These are phyloP conservation scores for Branchipolynoe longqiensis DNA, from an alignment of 2,888 invertebrate genomes.

Conservation along the genomic window DNA sequence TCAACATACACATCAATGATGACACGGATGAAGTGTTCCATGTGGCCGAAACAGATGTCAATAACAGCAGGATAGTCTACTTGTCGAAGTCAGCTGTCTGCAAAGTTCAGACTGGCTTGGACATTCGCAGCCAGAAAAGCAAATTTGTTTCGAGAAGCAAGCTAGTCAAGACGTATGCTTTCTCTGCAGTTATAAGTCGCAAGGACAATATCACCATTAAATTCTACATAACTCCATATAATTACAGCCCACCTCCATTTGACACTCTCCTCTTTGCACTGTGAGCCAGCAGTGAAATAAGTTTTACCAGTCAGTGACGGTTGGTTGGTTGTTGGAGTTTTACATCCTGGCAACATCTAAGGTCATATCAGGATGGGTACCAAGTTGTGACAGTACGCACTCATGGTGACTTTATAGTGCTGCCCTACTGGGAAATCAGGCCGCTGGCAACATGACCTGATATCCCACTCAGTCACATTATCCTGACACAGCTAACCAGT, in stretches of 20 bases:
- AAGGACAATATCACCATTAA: not conserved
- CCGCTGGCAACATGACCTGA: too few species aligned
- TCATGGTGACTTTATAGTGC: too few species aligned
- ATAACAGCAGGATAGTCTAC: not conserved
- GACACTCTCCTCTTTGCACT: not conserved
- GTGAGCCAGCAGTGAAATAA: too few species aligned
- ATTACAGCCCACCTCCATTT: not conserved
- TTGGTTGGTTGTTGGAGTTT: too few species aligned
- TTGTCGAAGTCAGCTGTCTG: not conserved
- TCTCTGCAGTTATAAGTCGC: not conserved
- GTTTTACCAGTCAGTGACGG: too few species aligned
- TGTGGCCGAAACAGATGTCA: not conserved
- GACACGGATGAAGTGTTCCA: not conserved
- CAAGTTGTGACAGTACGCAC: too few species aligned
- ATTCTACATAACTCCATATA: not conserved
- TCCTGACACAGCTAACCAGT: too few species aligned
- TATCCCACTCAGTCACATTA: too few species aligned
- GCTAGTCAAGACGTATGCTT: not conserved
- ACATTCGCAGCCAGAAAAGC: conserved; percentile 11
- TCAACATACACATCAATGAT: not conserved
- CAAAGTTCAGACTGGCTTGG: not conserved
- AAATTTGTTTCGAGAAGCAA: not conserved
- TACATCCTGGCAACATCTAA: too few species aligned
- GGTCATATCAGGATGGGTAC: too few species aligned
- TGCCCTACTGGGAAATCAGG: too few species aligned